Base-by-base conservation (phyloP, 53 echinoderm and acorn worm species). In the Echinometra lucunter region DNA sequence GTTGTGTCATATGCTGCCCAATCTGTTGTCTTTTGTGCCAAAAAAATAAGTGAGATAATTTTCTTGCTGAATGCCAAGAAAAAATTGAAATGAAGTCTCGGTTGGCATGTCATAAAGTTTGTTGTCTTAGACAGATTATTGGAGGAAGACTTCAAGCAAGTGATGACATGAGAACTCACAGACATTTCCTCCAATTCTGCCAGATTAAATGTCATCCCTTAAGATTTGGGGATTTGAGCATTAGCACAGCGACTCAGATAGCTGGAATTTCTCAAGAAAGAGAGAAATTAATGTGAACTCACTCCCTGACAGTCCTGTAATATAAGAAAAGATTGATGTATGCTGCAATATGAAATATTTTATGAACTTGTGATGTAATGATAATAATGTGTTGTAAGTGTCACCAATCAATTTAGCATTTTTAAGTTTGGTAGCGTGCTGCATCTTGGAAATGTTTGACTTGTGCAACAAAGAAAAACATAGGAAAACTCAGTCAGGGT, bases 381-480 rank as follows among this genome's bases (percentile, higher is more conserved):
- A 55, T 19, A 88, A 27, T 57, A 88, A 55, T 56, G 57, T 88
- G 55, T 53, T 55, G n/a, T 28, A 55, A 57, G 89, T 35, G 89
- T 58, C 89, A 58, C 60, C 72, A 45, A 67, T 45, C 45, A 69
- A 69, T 69, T 66, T 1, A 66, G 30, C 55, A 91, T 58, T 40
- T 25, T 49, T 91, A 8, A 66, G 70, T 70, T 30, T 27, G 91
- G 91, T 91, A 91, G 70, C 91, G 91, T 91, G 91, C 91, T 66
- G 66, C 91, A 67, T 91, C 91, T 91, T 91, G 18, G 19, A 21
- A 55, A 40, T 90, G 63, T 90, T 90, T 90, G 42, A 37, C 40
- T 91, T 91, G 91, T 91, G 91, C 58, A 70, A 91, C 91, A 91
- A 91, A 91, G 91, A 69, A 91, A 66, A 91, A 4, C 69, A 66